phyloP scores from a whole-genome alignment of 2,113 vertebrate species.

The Suricata suricatta region DNA sequence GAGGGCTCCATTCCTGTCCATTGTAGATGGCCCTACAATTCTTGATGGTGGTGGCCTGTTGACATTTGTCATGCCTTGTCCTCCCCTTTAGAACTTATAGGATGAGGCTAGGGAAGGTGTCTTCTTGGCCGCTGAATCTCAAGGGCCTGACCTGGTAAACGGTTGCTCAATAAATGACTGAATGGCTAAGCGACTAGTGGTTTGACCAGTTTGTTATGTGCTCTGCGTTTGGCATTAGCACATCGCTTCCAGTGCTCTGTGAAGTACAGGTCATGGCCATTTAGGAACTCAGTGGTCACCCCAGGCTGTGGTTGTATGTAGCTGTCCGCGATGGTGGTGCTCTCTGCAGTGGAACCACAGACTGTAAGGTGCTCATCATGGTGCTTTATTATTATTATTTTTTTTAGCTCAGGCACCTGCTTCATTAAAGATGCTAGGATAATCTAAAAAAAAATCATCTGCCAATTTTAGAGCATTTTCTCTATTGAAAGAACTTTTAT shows the following conservation, averaged over 20 bases:
- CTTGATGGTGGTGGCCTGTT: background rate
- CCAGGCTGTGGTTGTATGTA: background rate
- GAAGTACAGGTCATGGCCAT: background rate
- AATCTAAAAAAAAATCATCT: background rate
- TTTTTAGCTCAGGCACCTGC: background rate
- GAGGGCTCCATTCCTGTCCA: background rate
- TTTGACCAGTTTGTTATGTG: background rate
- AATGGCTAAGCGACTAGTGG: background rate
- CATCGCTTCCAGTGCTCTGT: background rate
- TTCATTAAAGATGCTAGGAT: background rate
- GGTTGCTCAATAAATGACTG: background rate
- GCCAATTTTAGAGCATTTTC: conserved; percentile 39
- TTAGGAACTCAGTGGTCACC: background rate
- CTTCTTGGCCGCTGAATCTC: background rate
- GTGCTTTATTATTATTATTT: background rate
- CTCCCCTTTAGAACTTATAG: background rate
- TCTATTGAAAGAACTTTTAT: background rate
- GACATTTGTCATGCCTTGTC: background rate
- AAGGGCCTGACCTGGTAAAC: background rate
- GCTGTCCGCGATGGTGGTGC: background rate
- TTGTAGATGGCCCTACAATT: background rate
- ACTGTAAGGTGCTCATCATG: background rate
- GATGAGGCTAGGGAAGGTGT: background rate
- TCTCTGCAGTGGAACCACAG: background rate
- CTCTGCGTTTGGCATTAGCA: background rate